Evolutionary conservation across 2,113 vertebrate species (phyloP).

Genomic region (Pachypanchax playfairii): DNA sequence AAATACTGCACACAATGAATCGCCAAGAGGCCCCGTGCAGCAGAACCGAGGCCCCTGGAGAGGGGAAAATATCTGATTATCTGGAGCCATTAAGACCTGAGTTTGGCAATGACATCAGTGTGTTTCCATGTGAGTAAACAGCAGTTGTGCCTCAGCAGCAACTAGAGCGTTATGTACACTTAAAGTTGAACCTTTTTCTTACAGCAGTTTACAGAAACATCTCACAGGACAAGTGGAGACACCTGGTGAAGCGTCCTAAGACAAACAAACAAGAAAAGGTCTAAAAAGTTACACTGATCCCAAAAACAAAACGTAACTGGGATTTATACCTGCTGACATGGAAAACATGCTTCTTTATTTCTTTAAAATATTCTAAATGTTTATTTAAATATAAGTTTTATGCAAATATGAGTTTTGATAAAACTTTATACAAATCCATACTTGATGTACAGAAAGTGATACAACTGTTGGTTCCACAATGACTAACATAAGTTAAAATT

Average conservation of each 20-base stretch:
- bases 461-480: too few species aligned
- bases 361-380: too few species aligned
- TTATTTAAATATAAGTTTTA: too few species aligned
- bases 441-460: slow-evolving; percentile 16
- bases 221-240: neutral
- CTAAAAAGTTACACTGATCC: neutral
- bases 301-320: neutral
- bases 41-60: slow-evolving; percentile 48
- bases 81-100: slow-evolving; percentile 48
- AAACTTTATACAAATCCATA: too few species aligned
- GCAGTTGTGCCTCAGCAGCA: slow-evolving; percentile 1
- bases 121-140: slow-evolving; percentile 41
- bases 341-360: too few species aligned
- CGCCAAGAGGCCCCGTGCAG: slow-evolving; percentile 23
- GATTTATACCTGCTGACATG: too few species aligned
- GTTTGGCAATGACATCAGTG: slow-evolving; percentile 41
- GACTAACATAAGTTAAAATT: too few species aligned
- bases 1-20: slow-evolving; percentile 23
- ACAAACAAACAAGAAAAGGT: too few species aligned
- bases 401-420: too few species aligned
- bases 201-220: slow-evolving; percentile 9
- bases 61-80: slow-evolving; percentile 52
- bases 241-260: neutral
- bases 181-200: slow-evolving; percentile 3
- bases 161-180: neutral